These are phyloP conservation scores for Lates japonicus DNA, from an alignment of 2,797 vertebrate genomes.

Conservation along the genomic window DNA sequence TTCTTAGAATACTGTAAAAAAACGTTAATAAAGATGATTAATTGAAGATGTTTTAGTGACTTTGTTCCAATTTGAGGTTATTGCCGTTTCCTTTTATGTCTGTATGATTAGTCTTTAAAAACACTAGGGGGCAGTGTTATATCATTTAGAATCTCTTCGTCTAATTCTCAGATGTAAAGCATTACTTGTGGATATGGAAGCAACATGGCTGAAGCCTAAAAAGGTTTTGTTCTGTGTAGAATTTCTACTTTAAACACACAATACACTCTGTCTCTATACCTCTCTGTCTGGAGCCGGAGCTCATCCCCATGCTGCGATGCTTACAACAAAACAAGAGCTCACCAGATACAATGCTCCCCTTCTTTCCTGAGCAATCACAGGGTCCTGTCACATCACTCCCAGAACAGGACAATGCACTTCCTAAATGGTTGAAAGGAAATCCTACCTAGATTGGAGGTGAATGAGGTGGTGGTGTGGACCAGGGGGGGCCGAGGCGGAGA, in stretches of 20 bases:
- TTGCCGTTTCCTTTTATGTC: not conserved
- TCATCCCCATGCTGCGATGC: conserved; percentile 56
- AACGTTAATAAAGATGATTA: conserved; percentile 67
- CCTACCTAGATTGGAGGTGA: conserved; percentile 79
- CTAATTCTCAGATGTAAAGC: conserved; percentile 16
- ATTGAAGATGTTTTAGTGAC: not conserved
- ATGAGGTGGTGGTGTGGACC: conserved; percentile 70
- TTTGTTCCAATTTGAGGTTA: not conserved
- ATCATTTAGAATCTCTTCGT: not conserved
- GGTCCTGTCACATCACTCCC: conserved; percentile 80
- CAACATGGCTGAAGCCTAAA: not conserved
- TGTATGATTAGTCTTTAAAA: not conserved
- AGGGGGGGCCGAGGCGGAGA: conserved; percentile 9
- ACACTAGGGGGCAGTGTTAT: conserved; percentile 69
- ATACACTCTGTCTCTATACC: conserved; percentile 4
- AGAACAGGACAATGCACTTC: conserved; percentile 81
- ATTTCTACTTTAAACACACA: conserved; percentile 20
- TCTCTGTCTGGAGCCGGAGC: conserved; percentile 62
- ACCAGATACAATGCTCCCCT: conserved; percentile 78
- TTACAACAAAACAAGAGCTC: conserved; percentile 71
- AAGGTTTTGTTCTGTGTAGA: not conserved
- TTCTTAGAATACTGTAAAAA: conserved; percentile 69
- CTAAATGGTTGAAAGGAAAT: conserved; percentile 84
- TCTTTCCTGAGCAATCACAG: conserved; percentile 78
- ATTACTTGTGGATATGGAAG: not conserved